Base-by-base conservation (phyloP, 2,888 invertebrate genomes). In the Brachypalpus laphriformis region DNA sequence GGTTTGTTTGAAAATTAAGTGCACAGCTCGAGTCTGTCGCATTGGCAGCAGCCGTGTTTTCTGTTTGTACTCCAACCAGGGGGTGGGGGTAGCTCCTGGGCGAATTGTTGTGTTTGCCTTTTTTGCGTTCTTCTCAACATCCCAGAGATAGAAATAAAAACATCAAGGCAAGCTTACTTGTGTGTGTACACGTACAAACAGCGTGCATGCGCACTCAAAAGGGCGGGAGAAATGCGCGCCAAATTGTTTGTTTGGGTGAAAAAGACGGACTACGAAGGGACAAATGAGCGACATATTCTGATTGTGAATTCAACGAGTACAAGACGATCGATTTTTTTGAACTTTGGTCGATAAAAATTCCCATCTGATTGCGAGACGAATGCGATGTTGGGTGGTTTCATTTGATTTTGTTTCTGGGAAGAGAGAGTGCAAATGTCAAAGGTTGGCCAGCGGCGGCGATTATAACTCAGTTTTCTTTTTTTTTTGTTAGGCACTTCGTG, bases 141-240 rank as follows among this genome's bases (percentile, higher is more conserved):
- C 8, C 8, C 8, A 47, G 20, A 20, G 20, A 47, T 47, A 51
- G 45, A 25, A 16, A 61, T 5, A 40, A 65, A 72, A 54, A 72
- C 28, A 61, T n/a, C n/a, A 71, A 71, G 65, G 66, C 63, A 77
- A 42, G 45, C 11, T 6, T 34, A 22, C 3, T 9, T 80, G 9
- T 68, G 54, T 56, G 47, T 74, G 47, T 40, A 42, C 16, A 56
- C 20, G 45, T 34, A 61, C 68, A 70, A 40, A 51, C 59, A 22
- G 2, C 7, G 47, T 11, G 49, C 81, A 85, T 80, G 85, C 85
- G 85, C 85, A 81, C 28, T 85, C 11, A 87, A 87, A 87, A 87
- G 87, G 87, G 87, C 87, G 87, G 87, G 87, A 87, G 87, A 87
- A 87, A 87, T 83, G 82, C 87, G 87, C 87, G 87, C 87, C 87